Base-by-base conservation (phyloP, 2,888 invertebrate genomes). In the Drosophila kuntzei region DNA sequence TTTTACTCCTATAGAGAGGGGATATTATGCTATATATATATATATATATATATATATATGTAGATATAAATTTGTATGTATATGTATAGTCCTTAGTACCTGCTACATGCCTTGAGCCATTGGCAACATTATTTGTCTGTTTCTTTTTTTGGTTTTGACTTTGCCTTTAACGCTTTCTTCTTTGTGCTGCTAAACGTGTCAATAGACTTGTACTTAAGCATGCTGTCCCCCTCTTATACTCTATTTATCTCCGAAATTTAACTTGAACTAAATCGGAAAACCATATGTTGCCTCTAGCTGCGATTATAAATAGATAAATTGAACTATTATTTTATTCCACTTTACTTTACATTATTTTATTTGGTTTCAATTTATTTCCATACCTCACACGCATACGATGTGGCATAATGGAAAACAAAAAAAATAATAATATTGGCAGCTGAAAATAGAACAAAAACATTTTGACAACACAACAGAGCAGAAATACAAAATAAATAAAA, bases 171-270 rank as follows among this genome's bases (percentile, higher is more conserved):
- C 68, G 29, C 53, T 44, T 57, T 47, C 72, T 55, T 59, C 66
- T 62, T 67, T 67, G 53, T 55, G 49, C 32, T 51, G 55, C 43
- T 64, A 76, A 76, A 76, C 76, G 64, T 76, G 74, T 61, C 77
- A 74, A 65, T 58, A 57, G 75, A 62, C 36, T 18, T 55, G 27
- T 25, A 53, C 59, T 67, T 55, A 71, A 63, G 37, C 47, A 44
- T n/a, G 22, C 41, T 20, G n/a, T 9, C 2, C 14, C 8, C n/a
- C 22, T 12, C 32, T 14, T 16, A 22, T n/a, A 32, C n/a, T 41
- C 37, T 14, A 34, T 46, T 39, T 8, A 20, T 18, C 22, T 11
- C 22, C 37, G 12, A 47, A 68, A 51, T 50, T 44, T 27, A 18
- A 37, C 43, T 54, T 49, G 43, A 60, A 65, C 29, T 55, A 63